These are phyloP conservation scores for Parelbella ahira DNA, from an alignment of 2,888 invertebrate genomes.

Conservation along the genomic window DNA sequence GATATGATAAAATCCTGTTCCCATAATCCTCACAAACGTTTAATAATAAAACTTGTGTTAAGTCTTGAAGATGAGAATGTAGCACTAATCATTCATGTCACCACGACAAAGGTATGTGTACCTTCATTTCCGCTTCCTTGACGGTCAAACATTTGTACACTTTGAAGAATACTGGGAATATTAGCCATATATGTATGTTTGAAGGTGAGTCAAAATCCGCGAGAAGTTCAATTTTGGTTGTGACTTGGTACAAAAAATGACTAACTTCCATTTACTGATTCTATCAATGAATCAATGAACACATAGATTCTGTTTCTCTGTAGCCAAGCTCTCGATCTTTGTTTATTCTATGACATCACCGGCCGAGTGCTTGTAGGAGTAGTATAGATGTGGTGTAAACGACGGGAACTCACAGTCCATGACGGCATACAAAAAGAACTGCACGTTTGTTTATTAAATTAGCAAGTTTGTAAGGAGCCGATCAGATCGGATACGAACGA, in stretches of 20 bases:
- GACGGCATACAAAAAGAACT: conserved; percentile 50
- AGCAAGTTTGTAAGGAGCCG: conserved; percentile 42
- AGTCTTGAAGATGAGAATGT: too few relatives aligned
- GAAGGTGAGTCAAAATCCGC: conserved; percentile 1
- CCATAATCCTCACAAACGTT: too few relatives aligned
- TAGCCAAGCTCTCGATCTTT: conserved; percentile 50
- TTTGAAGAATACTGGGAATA: conserved; percentile 2
- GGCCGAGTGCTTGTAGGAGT: conserved; percentile 45
- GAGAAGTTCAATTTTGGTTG: conserved; percentile 11
- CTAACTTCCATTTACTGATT: conserved; percentile 28
- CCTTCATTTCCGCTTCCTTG: conserved; percentile 19
- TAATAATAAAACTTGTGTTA: background rate
- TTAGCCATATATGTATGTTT: background rate
- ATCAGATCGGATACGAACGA: conserved; percentile 26
- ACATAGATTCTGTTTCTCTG: conserved; percentile 42
- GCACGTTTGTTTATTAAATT: conserved; percentile 61
- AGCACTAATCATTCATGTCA: too few relatives aligned
- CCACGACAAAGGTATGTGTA: too few relatives aligned
- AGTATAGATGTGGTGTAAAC: conserved; percentile 45
- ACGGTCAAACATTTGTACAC: conserved; percentile 12
- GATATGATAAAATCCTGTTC: too few relatives aligned
- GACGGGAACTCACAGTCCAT: conserved; percentile 54
- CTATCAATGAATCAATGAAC: conserved; percentile 49
- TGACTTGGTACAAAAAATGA: conserved; percentile 26
- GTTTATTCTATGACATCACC: conserved; percentile 70